phyloP scores from a whole-genome alignment of 2,888 invertebrate genomes.

The Eristalis pertinax region DNA sequence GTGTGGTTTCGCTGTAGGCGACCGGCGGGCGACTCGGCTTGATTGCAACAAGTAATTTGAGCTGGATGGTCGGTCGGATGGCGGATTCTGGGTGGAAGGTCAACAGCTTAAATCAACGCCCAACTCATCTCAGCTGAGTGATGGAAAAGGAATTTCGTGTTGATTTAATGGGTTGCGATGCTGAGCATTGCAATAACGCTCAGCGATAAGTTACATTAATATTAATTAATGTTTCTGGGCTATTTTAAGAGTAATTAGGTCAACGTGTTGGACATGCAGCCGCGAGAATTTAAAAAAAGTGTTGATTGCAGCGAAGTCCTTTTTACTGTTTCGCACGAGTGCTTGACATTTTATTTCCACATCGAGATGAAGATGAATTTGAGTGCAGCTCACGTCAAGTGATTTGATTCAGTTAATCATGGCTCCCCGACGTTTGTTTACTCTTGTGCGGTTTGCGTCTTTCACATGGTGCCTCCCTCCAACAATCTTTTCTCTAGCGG shows the following conservation, averaged over 20 bases:
- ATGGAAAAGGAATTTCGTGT: conserved; percentile 56
- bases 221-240: conserved; percentile 54
- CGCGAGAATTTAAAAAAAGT: no score
- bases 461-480: no score
- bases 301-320: no score
- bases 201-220: conserved; percentile 51
- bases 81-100: not conserved
- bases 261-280: no score
- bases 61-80: conserved; percentile 7
- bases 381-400: no score
- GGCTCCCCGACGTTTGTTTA: no score
- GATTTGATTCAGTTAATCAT: no score
- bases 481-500: no score
- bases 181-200: conserved; percentile 19
- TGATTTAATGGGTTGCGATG: conserved; percentile 46
- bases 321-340: no score
- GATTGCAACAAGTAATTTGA: conserved; percentile 65
- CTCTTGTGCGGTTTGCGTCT: no score
- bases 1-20: not conserved
- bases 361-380: no score
- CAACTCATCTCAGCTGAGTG: conserved; percentile 34
- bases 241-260: conserved; percentile 11
- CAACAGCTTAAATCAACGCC: conserved; percentile 18
- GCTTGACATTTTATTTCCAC: no score
- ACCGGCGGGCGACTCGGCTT: not conserved